phyloP scores from a whole-genome alignment of 2,888 invertebrate species.

The Conus canariensis region DNA sequence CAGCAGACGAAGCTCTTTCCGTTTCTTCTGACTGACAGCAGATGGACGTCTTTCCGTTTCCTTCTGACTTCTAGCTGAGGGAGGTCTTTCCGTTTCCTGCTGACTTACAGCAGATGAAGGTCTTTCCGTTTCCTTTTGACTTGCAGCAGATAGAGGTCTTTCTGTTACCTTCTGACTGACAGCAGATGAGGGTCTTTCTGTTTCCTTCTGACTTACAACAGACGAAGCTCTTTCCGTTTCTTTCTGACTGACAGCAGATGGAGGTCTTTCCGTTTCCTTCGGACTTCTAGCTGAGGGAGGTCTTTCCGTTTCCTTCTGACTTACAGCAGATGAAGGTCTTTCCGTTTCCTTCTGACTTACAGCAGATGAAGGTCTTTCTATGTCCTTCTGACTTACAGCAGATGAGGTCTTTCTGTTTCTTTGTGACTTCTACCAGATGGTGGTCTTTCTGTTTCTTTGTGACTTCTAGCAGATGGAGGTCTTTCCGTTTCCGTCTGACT shows the following conservation, averaged over 20 bases:
- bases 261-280: not conserved
- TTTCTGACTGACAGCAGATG: not conserved
- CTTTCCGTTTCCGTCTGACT: not conserved
- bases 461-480: constrained; percentile 4
- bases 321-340: not conserved
- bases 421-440: not conserved
- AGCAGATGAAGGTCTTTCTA: constrained; percentile 5
- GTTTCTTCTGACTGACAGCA: not conserved
- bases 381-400: not conserved
- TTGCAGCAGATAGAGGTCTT: constrained; percentile 1
- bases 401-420: not conserved
- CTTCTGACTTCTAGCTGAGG: not conserved
- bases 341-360: not conserved
- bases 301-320: not conserved
- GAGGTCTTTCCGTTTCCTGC: not conserved
- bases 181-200: not conserved
- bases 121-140: not conserved
- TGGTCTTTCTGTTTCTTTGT: not conserved
- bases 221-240: not conserved
- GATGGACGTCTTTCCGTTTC: not conserved
- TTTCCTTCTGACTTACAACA: not conserved
- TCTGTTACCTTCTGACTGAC: not conserved
- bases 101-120: not conserved
- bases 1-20: not conserved
- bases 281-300: not conserved